Percentiles rank a stretch among this genome's conserved stretches.
Evolutionary conservation across 2,888 invertebrate genomes (phyloP).

Genomic region (Arenicola marina): DNA sequence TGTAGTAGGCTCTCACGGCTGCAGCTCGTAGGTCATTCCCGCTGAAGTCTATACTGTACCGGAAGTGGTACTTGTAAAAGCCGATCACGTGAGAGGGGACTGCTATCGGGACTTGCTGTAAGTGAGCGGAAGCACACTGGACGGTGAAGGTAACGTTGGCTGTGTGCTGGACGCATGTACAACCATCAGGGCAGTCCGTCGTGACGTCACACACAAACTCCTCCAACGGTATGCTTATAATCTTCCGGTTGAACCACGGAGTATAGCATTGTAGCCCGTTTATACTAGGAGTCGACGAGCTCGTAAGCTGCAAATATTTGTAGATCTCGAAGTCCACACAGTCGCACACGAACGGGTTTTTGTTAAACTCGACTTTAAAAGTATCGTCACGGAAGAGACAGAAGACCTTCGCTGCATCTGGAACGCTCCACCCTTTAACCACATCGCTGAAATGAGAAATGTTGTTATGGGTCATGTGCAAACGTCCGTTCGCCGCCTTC

Average conservation of each 20-base stretch:
- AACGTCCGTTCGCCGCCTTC: not conserved
- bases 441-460: not conserved
- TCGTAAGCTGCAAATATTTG: not conserved
- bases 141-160: not conserved
- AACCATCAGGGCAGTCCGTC: not conserved
- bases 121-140: not conserved
- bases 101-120: not conserved
- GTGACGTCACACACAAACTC: not conserved
- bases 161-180: not conserved
- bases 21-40: not conserved
- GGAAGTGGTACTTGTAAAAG: too few relatives aligned
- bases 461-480: not conserved
- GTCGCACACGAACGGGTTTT: not conserved
- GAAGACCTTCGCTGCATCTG: not conserved
- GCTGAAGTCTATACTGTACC: not conserved
- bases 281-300: not conserved
- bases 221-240: not conserved
- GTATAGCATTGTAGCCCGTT: not conserved
- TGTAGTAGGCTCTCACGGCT: too few relatives aligned
- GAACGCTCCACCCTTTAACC: not conserved
- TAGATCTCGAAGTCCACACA: not conserved
- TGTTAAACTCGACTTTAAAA: not conserved
- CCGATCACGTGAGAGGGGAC: not conserved
- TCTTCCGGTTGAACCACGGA: not conserved
- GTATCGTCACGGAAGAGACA: not conserved